A percentile compares a stretch with the other conserved stretches of the same genome.
Conservation (phyloP, 2,113 vertebrate species). For the Psittacus erithacus region DNA sequence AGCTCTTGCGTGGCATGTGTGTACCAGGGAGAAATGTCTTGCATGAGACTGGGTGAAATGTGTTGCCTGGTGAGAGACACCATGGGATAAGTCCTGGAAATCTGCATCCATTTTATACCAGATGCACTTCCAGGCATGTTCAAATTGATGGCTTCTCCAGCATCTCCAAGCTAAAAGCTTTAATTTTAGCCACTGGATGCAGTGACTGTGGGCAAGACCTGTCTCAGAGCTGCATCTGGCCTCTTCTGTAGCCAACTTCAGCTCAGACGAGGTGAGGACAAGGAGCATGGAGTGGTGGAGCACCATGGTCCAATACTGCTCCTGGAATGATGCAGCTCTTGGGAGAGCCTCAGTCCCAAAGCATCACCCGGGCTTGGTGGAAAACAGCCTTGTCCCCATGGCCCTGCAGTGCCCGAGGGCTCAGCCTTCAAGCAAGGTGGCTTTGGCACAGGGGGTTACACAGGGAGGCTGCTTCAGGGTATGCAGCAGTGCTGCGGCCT, state of each 20-base stretch:
- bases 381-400: neutral
- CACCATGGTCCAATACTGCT: accelerated
- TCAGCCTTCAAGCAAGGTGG: neutral
- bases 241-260: neutral
- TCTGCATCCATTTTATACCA: neutral
- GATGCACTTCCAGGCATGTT: neutral
- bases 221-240: neutral
- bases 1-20: accelerated
- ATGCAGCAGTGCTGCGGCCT: neutral
- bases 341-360: neutral
- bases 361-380: neutral
- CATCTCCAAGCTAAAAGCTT: neutral
- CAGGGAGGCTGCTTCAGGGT: neutral
- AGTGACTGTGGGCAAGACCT: neutral
- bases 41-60: neutral
- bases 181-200: neutral
- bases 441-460: neutral
- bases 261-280: accelerated
- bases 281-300: neutral
- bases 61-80: neutral
- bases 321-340: neutral
- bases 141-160: neutral
- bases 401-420: neutral
- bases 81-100: neutral
- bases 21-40: neutral